Conservation (phyloP, 2,797 vertebrate species). For the Scolopax bukidnonensis region DNA sequence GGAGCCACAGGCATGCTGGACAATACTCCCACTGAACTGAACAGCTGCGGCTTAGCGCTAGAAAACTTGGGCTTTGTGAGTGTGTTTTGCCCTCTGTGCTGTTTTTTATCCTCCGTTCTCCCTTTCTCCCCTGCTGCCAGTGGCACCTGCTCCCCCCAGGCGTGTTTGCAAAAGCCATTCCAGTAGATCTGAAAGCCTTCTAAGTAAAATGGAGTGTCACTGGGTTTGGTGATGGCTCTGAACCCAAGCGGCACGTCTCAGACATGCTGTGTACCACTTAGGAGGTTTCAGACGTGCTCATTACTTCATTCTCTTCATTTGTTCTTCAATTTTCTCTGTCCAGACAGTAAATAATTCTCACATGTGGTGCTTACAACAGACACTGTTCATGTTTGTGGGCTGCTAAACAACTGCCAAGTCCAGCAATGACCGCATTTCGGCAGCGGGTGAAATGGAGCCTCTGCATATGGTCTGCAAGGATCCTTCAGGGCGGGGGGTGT, state of each 20-base stretch:
- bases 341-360: not conserved
- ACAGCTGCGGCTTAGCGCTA: accelerated
- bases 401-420: not conserved
- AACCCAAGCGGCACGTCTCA: not conserved
- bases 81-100: not conserved
- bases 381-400: not conserved
- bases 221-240: not conserved
- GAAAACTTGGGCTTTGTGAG: not conserved
- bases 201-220: not conserved
- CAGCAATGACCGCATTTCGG: not conserved
- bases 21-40: not conserved
- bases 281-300: not conserved
- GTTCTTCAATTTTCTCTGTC: not conserved
- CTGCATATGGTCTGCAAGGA: not conserved
- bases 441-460: not conserved
- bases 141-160: not conserved
- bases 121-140: not conserved
- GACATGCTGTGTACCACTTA: not conserved
- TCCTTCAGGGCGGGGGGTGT: not conserved
- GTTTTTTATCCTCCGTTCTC: not conserved
- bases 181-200: not conserved
- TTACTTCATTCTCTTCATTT: not conserved
- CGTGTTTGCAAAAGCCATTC: not conserved
- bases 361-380: not conserved
- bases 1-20: not conserved